A percentile compares a stretch with the other conserved stretches of the same genome.
Conservation (phyloP, 2,888 invertebrate genomes). For the Cylloceria caligata region DNA sequence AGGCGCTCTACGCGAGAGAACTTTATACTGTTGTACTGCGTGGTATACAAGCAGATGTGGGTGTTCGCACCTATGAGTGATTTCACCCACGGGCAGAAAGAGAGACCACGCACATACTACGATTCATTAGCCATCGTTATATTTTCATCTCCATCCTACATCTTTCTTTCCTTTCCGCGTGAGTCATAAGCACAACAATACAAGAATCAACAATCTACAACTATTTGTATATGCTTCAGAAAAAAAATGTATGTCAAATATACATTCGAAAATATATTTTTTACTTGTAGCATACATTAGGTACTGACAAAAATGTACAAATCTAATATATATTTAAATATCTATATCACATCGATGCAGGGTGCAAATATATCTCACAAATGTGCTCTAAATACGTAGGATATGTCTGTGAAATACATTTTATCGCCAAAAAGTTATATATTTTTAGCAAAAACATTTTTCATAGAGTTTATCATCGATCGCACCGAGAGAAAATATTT, state of each 20-base stretch:
- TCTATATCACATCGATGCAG: no score
- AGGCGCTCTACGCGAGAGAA: constrained; percentile 60
- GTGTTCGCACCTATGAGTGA: constrained; percentile 29
- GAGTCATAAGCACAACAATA: neutral
- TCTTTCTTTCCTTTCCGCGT: no score
- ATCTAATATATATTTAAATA: no score
- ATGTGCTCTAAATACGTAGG: no score
- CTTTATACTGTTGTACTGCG: constrained; percentile 46
- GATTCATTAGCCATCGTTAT: constrained; percentile 43
- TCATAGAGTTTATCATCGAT: no score
- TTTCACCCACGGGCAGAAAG: constrained; percentile 42
- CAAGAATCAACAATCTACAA: neutral
- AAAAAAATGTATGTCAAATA: neutral
- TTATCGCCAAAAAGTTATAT: no score
- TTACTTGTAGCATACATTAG: no score
- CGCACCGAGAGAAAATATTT: no score
- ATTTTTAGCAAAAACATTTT: no score
- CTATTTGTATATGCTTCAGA: neutral
- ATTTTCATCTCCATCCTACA: constrained; percentile 37
- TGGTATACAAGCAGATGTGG: constrained; percentile 9
- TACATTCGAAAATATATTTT: neutral
- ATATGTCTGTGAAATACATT: no score
- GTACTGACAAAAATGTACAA: neutral
- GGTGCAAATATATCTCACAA: no score
- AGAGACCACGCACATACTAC: neutral